Percentiles rank a stretch among this genome's conserved stretches.
phyloP scores from a whole-genome alignment of 2,888 invertebrate genomes.

The Charanyca ferruginea region DNA sequence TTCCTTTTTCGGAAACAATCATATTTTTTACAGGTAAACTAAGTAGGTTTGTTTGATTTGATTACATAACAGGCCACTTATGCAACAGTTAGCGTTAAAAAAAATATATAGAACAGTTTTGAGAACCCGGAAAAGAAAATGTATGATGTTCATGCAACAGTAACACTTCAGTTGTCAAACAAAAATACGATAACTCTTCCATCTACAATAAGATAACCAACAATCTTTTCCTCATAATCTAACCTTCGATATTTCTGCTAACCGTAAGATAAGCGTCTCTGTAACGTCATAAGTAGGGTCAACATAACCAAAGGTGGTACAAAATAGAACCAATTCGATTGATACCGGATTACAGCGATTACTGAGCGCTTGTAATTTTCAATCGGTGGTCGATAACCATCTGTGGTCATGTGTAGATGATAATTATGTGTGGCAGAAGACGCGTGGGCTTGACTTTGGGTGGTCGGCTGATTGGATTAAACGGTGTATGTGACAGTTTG shows the following conservation, averaged over 20 bases:
- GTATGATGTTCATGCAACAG: not conserved
- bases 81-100: not conserved
- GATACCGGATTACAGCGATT: constrained; percentile 80
- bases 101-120: not conserved
- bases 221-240: constrained; percentile 27
- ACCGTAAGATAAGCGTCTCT: constrained; percentile 65
- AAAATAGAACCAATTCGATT: constrained; percentile 73
- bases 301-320: constrained; percentile 73
- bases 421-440: constrained; percentile 64
- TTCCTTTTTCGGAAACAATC: not conserved
- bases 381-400: constrained; percentile 71
- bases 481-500: constrained; percentile 36
- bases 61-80: not conserved
- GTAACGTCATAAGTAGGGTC: constrained; percentile 74
- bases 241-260: constrained; percentile 54
- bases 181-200: not conserved
- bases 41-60: not conserved
- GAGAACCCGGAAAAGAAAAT: no score
- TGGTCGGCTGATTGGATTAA: constrained; percentile 69
- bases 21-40: not conserved
- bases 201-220: constrained; percentile 7
- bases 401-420: constrained; percentile 72
- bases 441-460: constrained; percentile 65
- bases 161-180: not conserved
- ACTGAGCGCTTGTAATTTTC: constrained; percentile 76